Base-by-base conservation (phyloP, 2,888 invertebrate genomes). In the Camponotus fellah region DNA sequence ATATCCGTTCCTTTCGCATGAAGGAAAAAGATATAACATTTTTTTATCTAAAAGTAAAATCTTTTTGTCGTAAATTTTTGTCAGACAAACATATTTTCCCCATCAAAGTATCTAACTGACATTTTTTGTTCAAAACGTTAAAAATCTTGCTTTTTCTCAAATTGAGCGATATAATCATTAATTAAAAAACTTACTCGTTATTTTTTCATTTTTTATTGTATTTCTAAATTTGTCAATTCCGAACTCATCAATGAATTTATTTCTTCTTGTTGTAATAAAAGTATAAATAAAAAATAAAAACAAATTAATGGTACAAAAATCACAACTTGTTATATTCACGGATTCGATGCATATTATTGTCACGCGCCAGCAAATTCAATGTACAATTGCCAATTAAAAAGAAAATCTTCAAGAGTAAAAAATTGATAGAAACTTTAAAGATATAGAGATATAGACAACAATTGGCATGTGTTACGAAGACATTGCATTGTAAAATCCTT, bases 391-490 rank as follows among this genome's bases (percentile, higher is more conserved):
- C 32, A 77, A 68, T 77, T 77, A 43, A 68, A 77, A 68, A 26
- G 5, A 32, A 66, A 77, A 68, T 77, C 40, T 68, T 77, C 9
- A 56, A 56, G 21, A n/a, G 14, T 56, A 64, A 74, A 75, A 75
- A 37, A 77, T n/a, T 56, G 26, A 3, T n/a, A 21, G 32, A 43
- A 65, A 68, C 17, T 49, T 64, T 49, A 53, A 8, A 74, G 34
- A 34, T 46, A 14, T 10, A 60, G 26, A 60, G n/a, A 14, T 10
- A 60, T 10, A 60, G n/a, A 66, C 37, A 40, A 76, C 14, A 65
- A 75, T 75, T 65, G 10, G 17, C 32, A 32, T n/a, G 5, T 37
- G 37, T 49, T 46, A 14, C 32, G 5, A 64, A 64, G 14, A 75
- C 14, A 56, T 4, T 5, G 32, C 49, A 14, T 2, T 21, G n/a